Evolutionary conservation across 2,113 vertebrate genomes (phyloP).

Genomic region (Diphyllodes magnificus): DNA sequence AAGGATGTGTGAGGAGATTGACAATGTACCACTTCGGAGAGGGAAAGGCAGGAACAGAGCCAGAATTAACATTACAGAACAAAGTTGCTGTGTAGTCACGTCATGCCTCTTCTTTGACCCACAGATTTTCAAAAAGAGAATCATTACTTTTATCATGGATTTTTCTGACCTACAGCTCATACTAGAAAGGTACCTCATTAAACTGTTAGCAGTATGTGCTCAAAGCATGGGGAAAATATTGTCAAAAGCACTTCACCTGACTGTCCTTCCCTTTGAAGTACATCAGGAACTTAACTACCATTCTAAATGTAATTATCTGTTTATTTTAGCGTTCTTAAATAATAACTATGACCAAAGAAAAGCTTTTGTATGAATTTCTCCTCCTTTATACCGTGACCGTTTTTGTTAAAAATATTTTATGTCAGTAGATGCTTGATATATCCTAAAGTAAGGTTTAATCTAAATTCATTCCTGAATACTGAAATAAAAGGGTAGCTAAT

Average conservation of each 20-base stretch:
- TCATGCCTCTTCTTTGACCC: not conserved
- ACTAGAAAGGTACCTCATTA: conserved; percentile 12
- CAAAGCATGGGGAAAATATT: not conserved
- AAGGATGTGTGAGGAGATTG: not conserved
- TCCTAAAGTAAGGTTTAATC: not conserved
- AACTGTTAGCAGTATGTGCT: not conserved
- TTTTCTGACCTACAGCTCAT: conserved; percentile 16
- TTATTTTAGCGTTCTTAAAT: not conserved
- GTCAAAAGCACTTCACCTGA: not conserved
- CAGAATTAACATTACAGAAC: not conserved
- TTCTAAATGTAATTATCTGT: not conserved
- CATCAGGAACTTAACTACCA: not conserved
- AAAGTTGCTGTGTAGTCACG: not conserved
- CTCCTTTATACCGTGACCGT: not conserved
- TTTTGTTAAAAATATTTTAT: not conserved
- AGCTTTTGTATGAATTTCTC: not conserved
- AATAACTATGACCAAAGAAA: not conserved
- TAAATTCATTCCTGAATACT: not conserved
- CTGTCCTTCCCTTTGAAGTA: not conserved
- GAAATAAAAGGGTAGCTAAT: not conserved
- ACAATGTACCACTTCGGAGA: not conserved
- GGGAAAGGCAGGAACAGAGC: not conserved
- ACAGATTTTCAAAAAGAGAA: conserved; percentile 9
- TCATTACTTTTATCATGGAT: conserved; percentile 24
- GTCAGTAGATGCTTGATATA: not conserved